phyloP scores from a whole-genome alignment of 2,888 invertebrate genomes.

The Caenorhabditis virilis region DNA sequence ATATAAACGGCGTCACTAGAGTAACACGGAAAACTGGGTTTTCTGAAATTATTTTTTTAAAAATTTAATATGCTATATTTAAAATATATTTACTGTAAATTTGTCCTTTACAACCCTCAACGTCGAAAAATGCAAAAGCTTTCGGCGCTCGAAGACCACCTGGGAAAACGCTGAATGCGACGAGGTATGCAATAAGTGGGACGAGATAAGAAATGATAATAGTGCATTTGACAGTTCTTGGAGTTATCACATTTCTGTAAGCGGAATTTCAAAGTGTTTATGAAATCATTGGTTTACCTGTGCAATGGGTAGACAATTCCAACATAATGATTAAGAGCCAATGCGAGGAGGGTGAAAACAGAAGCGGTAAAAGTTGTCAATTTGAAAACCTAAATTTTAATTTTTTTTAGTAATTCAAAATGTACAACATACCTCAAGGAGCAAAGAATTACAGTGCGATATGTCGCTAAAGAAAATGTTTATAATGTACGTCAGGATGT shows the following conservation, averaged over 20 bases:
- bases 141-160: constrained; percentile 50
- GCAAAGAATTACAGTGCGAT: constrained; percentile 58
- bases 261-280: constrained; percentile 1
- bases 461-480: constrained; percentile 57
- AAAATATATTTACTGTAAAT: constrained; percentile 32
- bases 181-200: constrained; percentile 50
- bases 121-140: constrained; percentile 59
- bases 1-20: constrained; percentile 59
- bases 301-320: constrained; percentile 75
- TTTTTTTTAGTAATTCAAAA: background rate
- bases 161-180: constrained; percentile 53
- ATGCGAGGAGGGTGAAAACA: constrained; percentile 75
- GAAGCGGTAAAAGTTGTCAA: constrained; percentile 73
- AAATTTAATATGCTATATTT: background rate
- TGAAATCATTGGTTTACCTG: constrained; percentile 19
- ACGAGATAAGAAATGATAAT: constrained; percentile 52
- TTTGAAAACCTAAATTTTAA: constrained; percentile 51
- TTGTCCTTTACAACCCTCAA: constrained; percentile 48
- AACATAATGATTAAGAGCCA: constrained; percentile 77
- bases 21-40: constrained; percentile 49
- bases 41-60: constrained; percentile 40
- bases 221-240: constrained; percentile 36
- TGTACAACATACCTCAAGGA: constrained; percentile 51
- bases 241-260: constrained; percentile 37
- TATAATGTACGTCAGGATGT: constrained; percentile 58